A percentile compares a stretch with the other conserved stretches of the same genome.
These are phyloP conservation scores for Tringa solitaria DNA, from an alignment of 2,113 vertebrate species.

Conservation along the genomic window DNA sequence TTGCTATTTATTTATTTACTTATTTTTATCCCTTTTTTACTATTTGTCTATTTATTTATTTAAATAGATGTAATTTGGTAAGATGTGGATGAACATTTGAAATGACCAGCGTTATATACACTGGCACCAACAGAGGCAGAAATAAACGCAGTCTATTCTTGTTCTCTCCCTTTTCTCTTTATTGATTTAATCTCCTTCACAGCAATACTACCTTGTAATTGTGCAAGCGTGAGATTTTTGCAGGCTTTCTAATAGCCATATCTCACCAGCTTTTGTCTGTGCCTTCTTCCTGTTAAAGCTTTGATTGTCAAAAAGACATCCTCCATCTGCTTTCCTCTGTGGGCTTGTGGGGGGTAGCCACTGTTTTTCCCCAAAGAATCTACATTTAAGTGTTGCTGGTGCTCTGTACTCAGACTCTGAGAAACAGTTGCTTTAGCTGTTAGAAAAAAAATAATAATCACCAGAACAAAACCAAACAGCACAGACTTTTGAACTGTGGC, in stretches of 20 bases:
- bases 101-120: not conserved
- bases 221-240: not conserved
- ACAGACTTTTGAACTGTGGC: not conserved
- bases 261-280: not conserved
- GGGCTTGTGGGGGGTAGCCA: not conserved
- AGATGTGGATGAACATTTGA: constrained; percentile 33
- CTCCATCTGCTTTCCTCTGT: not conserved
- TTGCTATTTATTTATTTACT: not conserved
- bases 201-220: not conserved
- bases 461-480: not conserved
- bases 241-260: not conserved
- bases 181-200: constrained; percentile 52
- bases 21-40: not conserved
- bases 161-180: not conserved
- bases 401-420: not conserved
- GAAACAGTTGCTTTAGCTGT: not conserved
- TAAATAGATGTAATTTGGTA: not conserved
- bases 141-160: constrained; percentile 9
- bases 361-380: not conserved
- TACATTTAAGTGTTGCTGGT: not conserved
- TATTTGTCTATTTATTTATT: not conserved
- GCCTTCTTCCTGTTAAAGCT: not conserved
- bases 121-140: not conserved
- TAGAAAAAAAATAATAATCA: not conserved
- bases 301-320: not conserved